These are phyloP conservation scores for Pimpla rufipes DNA, from an alignment of 2,888 invertebrate species.

Conservation along the genomic window DNA sequence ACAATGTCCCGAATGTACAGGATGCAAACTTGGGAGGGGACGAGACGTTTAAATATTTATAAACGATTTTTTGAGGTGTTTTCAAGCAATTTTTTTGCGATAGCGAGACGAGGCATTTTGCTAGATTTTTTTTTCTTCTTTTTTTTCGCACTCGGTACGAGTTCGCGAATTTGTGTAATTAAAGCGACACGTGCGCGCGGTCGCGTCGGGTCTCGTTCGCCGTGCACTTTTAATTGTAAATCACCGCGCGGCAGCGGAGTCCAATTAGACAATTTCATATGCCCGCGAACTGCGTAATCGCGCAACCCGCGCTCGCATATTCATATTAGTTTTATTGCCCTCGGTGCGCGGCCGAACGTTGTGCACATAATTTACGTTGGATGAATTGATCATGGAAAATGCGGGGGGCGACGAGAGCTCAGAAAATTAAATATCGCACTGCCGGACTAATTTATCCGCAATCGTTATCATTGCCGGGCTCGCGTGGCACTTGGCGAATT, in stretches of 20 bases:
- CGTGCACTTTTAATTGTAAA: constrained; percentile 8
- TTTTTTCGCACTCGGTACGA: background rate
- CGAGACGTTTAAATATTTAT: too few relatives aligned
- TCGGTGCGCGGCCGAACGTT: background rate
- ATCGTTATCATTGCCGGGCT: constrained; percentile 6
- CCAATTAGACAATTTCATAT: constrained; percentile 28
- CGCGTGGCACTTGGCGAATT: background rate
- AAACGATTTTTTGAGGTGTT: too few relatives aligned
- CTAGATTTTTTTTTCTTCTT: background rate
- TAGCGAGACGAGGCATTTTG: too few relatives aligned
- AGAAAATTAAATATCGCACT: constrained; percentile 18
- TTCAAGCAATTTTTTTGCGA: too few relatives aligned
- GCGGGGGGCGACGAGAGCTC: constrained; percentile 3
- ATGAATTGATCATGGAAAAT: constrained; percentile 11
- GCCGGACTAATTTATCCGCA: background rate
- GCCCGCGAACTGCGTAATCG: constrained; percentile 15
- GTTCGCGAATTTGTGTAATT: background rate
- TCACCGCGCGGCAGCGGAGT: background rate
- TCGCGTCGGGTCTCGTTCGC: background rate
- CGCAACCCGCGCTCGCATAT: constrained; percentile 4
- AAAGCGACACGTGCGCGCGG: background rate
- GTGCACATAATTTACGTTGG: constrained; percentile 10
- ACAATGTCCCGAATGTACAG: too few relatives aligned
- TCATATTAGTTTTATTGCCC: constrained; percentile 26
- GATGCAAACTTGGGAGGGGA: too few relatives aligned